Evolutionary conservation across 1,140 invertebrate genomes (phyloP).

Genomic region (Choristoneura fumiferana): DNA sequence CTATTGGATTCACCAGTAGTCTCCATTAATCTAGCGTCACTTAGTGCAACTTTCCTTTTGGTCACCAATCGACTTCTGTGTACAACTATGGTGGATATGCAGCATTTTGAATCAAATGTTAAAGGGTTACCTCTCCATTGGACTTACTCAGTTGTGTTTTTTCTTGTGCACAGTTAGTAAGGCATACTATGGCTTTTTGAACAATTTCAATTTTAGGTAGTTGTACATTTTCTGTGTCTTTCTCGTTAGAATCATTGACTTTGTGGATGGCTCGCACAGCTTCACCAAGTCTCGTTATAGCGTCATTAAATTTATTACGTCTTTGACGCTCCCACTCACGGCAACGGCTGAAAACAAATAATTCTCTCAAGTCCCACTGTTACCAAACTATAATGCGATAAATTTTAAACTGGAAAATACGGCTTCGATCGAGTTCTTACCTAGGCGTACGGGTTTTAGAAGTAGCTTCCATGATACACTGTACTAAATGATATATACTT

Average conservation of each 20-base stretch:
- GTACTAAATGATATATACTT: background rate
- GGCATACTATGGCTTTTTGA: constrained; percentile 62
- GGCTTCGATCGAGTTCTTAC: background rate
- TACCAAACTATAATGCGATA: too few relatives aligned
- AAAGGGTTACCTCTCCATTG: constrained; percentile 14
- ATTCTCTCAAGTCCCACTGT: background rate
- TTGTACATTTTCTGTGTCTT: constrained; percentile 49
- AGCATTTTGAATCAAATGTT: too few relatives aligned
- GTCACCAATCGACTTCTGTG: too few relatives aligned
- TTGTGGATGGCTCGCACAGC: constrained; percentile 56
- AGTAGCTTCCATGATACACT: background rate
- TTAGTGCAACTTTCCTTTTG: too few relatives aligned
- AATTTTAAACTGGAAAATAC: too few relatives aligned
- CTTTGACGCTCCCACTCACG: constrained; percentile 67
- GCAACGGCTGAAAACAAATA: constrained; percentile 48
- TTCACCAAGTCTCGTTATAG: constrained; percentile 61
- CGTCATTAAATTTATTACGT: constrained; percentile 68
- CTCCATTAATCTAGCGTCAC: too few relatives aligned
- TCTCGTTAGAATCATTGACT: constrained; percentile 38
- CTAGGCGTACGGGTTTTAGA: background rate
- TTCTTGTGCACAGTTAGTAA: constrained; percentile 54
- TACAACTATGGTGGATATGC: too few relatives aligned
- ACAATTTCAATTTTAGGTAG: constrained; percentile 70
- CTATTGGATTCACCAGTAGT: too few relatives aligned
- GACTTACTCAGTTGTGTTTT: constrained; percentile 65